Percentiles rank a stretch among this genome's conserved stretches.
phyloP scores from a whole-genome alignment of 2,113 vertebrate genomes.

The Sceloporus undulatus region DNA sequence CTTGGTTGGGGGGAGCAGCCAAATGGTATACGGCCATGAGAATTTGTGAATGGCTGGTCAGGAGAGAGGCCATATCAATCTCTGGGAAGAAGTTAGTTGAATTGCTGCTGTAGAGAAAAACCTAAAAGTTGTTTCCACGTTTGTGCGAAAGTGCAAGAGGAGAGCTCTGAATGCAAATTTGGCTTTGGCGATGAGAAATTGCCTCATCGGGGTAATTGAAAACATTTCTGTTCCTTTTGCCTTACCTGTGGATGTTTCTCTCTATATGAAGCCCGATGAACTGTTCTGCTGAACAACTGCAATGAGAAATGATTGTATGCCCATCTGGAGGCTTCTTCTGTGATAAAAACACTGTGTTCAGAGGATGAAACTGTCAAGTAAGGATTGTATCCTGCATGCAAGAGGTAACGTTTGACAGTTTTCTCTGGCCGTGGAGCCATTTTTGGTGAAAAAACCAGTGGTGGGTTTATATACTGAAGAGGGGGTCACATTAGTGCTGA shows the following conservation, averaged over 20 bases:
- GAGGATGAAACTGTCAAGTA: constrained; percentile 75
- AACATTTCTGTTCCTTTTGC: no score
- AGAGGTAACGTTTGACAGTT: constrained; percentile 69
- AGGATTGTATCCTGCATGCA: constrained; percentile 74
- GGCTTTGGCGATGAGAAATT: not conserved
- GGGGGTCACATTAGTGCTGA: not conserved
- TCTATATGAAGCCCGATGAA: constrained; percentile 70
- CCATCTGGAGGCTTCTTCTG: constrained; percentile 72
- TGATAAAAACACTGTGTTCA: constrained; percentile 72
- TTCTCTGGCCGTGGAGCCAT: not conserved
- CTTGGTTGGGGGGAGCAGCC: not conserved
- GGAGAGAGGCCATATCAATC: no score
- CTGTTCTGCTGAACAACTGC: constrained; percentile 74
- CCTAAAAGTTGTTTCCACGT: not conserved
- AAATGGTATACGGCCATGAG: not conserved
- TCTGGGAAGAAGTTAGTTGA: not conserved
- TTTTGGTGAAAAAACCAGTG: not conserved
- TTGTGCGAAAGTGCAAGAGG: not conserved
- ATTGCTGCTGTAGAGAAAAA: not conserved
- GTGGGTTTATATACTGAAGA: not conserved
- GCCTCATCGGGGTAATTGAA: not conserved
- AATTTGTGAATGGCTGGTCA: no score
- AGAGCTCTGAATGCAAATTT: not conserved
- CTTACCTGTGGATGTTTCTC: not conserved
- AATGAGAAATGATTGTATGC: constrained; percentile 77